Conservation (phyloP, 35 echinoderm and acorn worm species). For the Stichopus chloronotus region DNA sequence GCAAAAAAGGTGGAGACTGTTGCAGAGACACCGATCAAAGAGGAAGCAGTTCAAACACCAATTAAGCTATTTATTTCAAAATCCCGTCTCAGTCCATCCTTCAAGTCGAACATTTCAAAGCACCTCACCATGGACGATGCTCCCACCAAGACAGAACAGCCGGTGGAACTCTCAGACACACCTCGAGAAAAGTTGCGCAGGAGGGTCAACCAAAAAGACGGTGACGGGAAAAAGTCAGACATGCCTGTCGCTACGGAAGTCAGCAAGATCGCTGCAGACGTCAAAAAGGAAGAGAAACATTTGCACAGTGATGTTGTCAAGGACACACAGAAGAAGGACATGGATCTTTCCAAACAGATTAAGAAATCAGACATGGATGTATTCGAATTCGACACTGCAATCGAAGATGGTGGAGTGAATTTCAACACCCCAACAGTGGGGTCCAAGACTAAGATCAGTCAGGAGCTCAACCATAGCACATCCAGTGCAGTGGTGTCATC, state of each 20-base stretch:
- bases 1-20: not conserved
- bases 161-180: not conserved
- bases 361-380: conserved; percentile 24
- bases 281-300: not conserved
- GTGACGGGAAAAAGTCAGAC: not conserved
- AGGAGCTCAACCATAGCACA: conserved; percentile 24
- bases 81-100: conserved; percentile 33
- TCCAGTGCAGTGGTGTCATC: conserved; percentile 18
- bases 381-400: conserved; percentile 27
- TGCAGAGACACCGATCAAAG: not conserved
- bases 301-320: not conserved
- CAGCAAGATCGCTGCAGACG: not conserved
- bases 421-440: not conserved
- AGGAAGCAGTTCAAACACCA: conserved; percentile 30
- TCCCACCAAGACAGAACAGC: not conserved
- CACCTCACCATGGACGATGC: not conserved
- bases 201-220: not conserved
- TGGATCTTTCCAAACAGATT: not conserved
- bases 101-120: conserved; percentile 5
- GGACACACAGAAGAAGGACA: not conserved
- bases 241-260: not conserved
- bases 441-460: not conserved
- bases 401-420: not conserved
- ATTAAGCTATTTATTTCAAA: conserved; percentile 56
- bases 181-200: not conserved